Conservation (phyloP, 2,888 invertebrate species). For the Heliconius hortense region DNA sequence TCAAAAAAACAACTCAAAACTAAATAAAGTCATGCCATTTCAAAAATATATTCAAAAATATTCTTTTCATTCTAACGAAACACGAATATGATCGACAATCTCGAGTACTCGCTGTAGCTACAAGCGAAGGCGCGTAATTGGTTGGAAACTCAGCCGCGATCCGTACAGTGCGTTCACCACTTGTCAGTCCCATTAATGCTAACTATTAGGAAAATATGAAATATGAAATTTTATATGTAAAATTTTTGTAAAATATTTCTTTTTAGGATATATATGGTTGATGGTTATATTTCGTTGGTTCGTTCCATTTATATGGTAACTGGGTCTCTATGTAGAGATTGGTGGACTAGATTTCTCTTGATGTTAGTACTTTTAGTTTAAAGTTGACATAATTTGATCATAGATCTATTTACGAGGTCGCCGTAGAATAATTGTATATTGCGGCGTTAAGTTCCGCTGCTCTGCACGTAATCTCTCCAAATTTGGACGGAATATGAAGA, state of each 20-base stretch:
- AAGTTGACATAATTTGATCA: neutral
- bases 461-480: no score
- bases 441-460: no score
- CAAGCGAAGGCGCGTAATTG: slow-evolving; percentile 54
- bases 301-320: neutral
- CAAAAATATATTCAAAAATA: slow-evolving; percentile 12
- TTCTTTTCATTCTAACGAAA: slow-evolving; percentile 12
- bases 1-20: neutral
- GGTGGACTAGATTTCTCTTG: slow-evolving; percentile 6
- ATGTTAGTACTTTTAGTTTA: neutral
- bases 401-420: no score
- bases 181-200: slow-evolving; percentile 29
- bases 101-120: slow-evolving; percentile 36
- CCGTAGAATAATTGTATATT: neutral
- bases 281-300: slow-evolving; percentile 3
- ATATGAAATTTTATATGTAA: slow-evolving; percentile 24
- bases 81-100: slow-evolving; percentile 19
- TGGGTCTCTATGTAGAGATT: slow-evolving; percentile 5
- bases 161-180: slow-evolving; percentile 35
- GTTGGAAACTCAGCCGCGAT: slow-evolving; percentile 50
- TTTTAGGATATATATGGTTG: neutral
- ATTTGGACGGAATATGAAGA: no score
- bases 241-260: slow-evolving; percentile 17
- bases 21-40: neutral
- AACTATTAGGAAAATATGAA: slow-evolving; percentile 30